These are phyloP conservation scores for Mus spicilegus DNA, from an alignment of 2,113 vertebrate species.

Conservation along the genomic window DNA sequence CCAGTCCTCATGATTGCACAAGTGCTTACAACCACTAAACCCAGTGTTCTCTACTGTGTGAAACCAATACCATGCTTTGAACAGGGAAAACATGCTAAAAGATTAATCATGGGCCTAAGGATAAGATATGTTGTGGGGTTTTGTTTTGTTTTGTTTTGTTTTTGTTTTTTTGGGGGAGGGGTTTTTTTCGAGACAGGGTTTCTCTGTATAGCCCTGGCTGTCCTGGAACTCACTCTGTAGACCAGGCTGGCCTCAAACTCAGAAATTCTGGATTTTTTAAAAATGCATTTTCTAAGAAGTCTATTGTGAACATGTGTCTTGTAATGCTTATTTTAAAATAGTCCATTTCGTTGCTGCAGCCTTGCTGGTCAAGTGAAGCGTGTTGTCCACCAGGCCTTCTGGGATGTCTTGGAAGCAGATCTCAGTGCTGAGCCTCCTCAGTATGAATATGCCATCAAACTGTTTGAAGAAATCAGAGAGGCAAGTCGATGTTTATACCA, in stretches of 20 bases:
- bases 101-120: not conserved
- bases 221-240: no score
- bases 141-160: no score
- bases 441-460: conserved; percentile 93
- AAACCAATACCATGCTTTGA: not conserved
- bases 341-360: conserved; percentile 80
- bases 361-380: conserved; percentile 90
- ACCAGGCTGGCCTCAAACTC: no score
- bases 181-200: no score
- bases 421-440: conserved; percentile 93
- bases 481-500: conserved; percentile 79
- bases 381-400: conserved; percentile 94
- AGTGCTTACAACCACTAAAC: not conserved
- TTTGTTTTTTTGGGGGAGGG: no score
- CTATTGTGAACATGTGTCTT: not conserved
- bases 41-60: not conserved
- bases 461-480: conserved; percentile 96
- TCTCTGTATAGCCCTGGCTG: no score
- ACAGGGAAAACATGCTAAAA: not conserved
- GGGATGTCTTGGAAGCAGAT: conserved; percentile 93
- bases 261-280: not conserved
- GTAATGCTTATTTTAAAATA: not conserved
- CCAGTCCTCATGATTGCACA: not conserved
- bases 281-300: not conserved
- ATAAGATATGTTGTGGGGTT: not conserved